These are phyloP conservation scores for Neofelis nebulosa DNA, from an alignment of 2,113 vertebrate species.

Conservation along the genomic window DNA sequence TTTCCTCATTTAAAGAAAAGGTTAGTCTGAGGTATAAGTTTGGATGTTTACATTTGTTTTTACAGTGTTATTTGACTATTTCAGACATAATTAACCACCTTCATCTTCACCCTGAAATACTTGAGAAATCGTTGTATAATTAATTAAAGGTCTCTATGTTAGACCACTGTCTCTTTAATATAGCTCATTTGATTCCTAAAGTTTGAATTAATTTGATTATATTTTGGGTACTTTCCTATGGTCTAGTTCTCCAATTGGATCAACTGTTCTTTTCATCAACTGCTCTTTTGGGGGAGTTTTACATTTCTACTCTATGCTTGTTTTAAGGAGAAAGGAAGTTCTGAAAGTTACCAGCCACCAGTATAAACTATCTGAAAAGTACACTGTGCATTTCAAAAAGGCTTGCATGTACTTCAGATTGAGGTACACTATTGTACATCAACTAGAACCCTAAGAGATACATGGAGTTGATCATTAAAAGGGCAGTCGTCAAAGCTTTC, in stretches of 20 bases:
- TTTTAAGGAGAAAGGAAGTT: not conserved
- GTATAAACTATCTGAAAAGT: not conserved
- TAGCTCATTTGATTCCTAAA: not conserved
- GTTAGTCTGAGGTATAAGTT: not conserved
- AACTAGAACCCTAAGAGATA: not conserved
- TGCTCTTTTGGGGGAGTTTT: not conserved
- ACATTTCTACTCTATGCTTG: not conserved
- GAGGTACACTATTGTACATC: not conserved
- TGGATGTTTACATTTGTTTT: not conserved
- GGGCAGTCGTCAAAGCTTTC: not conserved
- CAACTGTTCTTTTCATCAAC: not conserved
- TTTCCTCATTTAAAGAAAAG: conserved; percentile 47
- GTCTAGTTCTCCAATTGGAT: not conserved
- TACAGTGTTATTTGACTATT: not conserved
- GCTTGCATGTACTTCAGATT: not conserved
- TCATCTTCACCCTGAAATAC: not conserved
- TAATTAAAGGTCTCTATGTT: not conserved
- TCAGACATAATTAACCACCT: conserved; percentile 12
- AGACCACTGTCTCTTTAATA: not conserved
- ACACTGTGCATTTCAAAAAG: not conserved
- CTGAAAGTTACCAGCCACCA: not conserved
- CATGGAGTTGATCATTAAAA: conserved; percentile 23
- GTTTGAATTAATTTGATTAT: not conserved
- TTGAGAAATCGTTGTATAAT: not conserved
- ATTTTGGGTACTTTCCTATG: not conserved